Evolutionary conservation across 2,888 invertebrate genomes (phyloP), one percentile per base, ranked within the genome.

Genomic region (Cerceris rybyensis): DNA sequence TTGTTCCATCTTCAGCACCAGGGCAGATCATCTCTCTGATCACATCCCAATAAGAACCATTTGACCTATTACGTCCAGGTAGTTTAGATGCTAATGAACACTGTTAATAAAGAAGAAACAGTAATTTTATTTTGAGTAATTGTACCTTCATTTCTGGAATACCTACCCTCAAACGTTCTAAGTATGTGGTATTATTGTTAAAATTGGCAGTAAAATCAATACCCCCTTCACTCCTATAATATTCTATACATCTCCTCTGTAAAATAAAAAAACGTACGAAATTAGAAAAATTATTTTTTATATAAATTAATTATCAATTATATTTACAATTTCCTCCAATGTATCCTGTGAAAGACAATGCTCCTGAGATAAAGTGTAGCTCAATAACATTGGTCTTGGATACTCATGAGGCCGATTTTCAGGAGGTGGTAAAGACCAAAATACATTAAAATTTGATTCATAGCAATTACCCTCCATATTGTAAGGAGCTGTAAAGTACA

Each of bases 391-490:
- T 0, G 98, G 98, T 58, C 98, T 95, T 0, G 98, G 98, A 92
- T 98, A 98, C 92, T 98, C 98, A 68, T 97, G 96, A 9, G 98
- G 97, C 86, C 97, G 95, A 89, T 96, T 96, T 93, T 98, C 98
- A 57, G 97, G 97, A 2, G 98, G 98, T n/a, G 98, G 98, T 93
- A 97, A 95, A 5, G 98, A 98, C 98, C 98, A 98, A 92, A 97
- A 98, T 70, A 97, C 96, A 78, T 96, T 96, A 13, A 97, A 94
- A 59, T 96, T 96, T 0, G 98, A 98, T 89, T 97, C 97, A 83
- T 97, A 92, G 39, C 96, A 96, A 67, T 95, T 95, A 88, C 96
- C 96, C 90, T 97, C 96, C 74, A 95, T 95, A 89, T 96, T 96
- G 89, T 97, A 97, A 0, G 98, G 97, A 50, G 97, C 97, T 73